Conservation (phyloP, 2,113 vertebrate species). For the Phrynocephalus versicolor region DNA sequence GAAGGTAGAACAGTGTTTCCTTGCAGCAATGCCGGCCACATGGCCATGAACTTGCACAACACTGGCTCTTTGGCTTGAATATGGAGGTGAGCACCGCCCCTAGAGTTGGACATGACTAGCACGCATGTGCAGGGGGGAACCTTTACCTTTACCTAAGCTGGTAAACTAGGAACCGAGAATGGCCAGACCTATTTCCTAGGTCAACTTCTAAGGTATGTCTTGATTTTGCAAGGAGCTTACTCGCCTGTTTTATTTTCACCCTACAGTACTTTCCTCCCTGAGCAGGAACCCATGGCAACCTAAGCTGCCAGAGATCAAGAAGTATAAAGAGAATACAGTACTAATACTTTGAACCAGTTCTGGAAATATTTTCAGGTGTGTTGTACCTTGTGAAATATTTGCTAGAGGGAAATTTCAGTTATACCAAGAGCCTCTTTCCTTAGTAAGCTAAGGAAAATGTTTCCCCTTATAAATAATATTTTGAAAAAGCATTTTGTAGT, state of each 20-base stretch:
- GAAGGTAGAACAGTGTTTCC: no score
- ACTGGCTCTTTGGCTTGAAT: no score
- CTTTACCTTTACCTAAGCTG: no score
- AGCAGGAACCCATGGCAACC: neutral
- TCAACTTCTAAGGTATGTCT: neutral
- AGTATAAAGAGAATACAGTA: neutral
- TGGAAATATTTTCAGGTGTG: neutral
- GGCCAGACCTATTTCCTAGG: neutral
- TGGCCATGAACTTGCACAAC: no score
- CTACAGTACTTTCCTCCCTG: no score
- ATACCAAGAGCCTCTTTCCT: neutral
- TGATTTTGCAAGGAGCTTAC: neutral
- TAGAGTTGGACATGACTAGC: no score
- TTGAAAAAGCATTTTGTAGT: neutral
- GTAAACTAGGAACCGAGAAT: neutral
- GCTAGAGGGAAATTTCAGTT: neutral
- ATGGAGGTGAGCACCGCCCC: no score
- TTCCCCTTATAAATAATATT: neutral
- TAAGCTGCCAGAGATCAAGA: neutral
- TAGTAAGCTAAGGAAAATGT: neutral
- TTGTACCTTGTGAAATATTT: neutral
- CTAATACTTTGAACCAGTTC: neutral
- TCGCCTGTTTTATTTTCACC: no score
- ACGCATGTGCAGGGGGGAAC: no score
- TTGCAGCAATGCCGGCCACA: no score